These are phyloP conservation scores for Ditylenchus weischeri DNA, from an alignment of 2,888 invertebrate species.

Conservation along the genomic window DNA sequence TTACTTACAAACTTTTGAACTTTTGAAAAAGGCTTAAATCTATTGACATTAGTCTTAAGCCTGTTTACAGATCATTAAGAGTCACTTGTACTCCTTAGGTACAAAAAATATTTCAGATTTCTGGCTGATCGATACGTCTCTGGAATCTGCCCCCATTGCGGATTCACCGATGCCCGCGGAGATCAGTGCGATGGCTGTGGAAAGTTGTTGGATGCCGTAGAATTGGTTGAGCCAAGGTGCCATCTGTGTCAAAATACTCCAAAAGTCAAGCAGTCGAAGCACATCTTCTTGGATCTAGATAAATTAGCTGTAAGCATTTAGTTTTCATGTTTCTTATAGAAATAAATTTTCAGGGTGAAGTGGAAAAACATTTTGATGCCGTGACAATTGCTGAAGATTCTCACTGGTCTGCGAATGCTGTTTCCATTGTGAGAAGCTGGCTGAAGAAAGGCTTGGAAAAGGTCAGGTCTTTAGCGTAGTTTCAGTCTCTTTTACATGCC, in stretches of 20 bases:
- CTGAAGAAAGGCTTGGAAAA: slow-evolving; percentile 79
- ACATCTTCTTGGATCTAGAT: slow-evolving; percentile 89
- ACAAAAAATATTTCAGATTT: slow-evolving; percentile 54
- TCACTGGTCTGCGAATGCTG: slow-evolving; percentile 82
- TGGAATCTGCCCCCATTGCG: slow-evolving; percentile 85
- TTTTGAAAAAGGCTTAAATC: no score
- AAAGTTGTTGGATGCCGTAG: slow-evolving; percentile 80
- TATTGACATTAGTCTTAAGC: no score
- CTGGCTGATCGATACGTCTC: slow-evolving; percentile 79
- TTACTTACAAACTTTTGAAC: no score
- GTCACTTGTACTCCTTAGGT: no score
- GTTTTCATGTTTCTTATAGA: background rate
- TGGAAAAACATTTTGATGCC: slow-evolving; percentile 70
- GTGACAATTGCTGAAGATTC: slow-evolving; percentile 63
- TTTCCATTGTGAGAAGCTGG: slow-evolving; percentile 84
- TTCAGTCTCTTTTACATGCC: no score
- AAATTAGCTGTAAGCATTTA: slow-evolving; percentile 66
- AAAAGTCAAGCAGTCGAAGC: slow-evolving; percentile 70
- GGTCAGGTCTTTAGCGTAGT: no score
- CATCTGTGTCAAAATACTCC: slow-evolving; percentile 48
- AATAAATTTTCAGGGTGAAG: slow-evolving; percentile 19
- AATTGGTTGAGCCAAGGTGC: slow-evolving; percentile 45
- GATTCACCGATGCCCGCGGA: slow-evolving; percentile 86
- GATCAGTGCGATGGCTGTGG: slow-evolving; percentile 88
- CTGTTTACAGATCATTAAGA: no score